These are phyloP conservation scores for Idaea biselata DNA, from an alignment of 2,888 invertebrate genomes.

Conservation along the genomic window DNA sequence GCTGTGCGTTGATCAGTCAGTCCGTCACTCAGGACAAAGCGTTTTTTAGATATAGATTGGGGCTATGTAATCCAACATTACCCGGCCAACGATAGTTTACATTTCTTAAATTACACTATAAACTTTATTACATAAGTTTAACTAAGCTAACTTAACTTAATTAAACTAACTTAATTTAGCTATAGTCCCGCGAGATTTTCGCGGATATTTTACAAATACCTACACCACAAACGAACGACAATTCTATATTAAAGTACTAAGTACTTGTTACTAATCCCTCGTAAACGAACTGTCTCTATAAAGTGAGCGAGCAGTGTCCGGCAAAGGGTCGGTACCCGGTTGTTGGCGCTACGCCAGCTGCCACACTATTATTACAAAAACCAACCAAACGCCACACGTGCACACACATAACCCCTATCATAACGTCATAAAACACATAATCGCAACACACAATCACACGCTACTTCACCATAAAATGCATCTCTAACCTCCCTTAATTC, in stretches of 20 bases:
- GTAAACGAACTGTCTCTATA: conserved; percentile 21
- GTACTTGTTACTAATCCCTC: not conserved
- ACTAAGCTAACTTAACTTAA: too few species aligned
- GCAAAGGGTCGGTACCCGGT: conserved; percentile 47
- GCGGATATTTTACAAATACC: not conserved
- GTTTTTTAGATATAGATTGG: too few species aligned
- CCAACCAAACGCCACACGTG: conserved; percentile 22
- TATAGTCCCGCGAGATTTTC: too few species aligned
- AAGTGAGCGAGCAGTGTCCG: conserved; percentile 33
- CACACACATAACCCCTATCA: conserved; percentile 29
- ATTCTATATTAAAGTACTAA: not conserved
- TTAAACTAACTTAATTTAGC: too few species aligned
- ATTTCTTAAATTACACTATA: too few species aligned
- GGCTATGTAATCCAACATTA: too few species aligned
- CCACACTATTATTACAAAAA: conserved; percentile 42
- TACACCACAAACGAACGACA: not conserved
- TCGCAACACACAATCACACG: conserved; percentile 19
- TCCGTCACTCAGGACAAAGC: too few species aligned
- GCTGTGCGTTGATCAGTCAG: too few species aligned
- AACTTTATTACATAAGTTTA: too few species aligned
- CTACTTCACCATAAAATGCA: not conserved
- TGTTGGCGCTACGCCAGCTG: conserved; percentile 44
- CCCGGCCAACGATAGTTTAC: too few species aligned
- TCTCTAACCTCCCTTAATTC: not conserved
- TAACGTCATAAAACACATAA: conserved; percentile 28